Evolutionary conservation across 2,797 vertebrate genomes (phyloP).

Genomic region (Halcyon badia): DNA sequence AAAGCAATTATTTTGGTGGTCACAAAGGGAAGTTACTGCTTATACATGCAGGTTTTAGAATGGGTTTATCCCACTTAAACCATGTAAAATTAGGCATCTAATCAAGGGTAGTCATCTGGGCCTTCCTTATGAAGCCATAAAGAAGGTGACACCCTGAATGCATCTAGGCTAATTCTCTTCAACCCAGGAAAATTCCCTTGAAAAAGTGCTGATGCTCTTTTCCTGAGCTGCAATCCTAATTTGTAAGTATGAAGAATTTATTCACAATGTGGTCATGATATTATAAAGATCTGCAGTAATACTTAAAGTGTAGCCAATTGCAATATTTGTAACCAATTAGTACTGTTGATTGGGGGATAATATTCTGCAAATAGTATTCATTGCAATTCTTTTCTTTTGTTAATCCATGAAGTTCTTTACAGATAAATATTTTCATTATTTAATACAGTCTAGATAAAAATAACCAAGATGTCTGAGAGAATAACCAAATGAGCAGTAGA

Average conservation of each 20-base stretch:
- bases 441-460: neutral
- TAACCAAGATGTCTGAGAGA: neutral
- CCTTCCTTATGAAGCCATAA: neutral
- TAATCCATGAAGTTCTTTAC: neutral
- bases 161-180: neutral
- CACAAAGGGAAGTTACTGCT: neutral
- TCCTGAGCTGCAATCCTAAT: neutral
- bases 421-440: neutral
- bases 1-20: neutral
- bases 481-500: neutral
- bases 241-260: neutral
- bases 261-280: fast-evolving
- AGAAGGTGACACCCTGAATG: neutral
- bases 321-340: neutral
- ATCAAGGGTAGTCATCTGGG: neutral
- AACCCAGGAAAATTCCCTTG: neutral
- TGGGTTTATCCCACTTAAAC: neutral
- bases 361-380: neutral
- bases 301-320: neutral
- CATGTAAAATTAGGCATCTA: neutral
- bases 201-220: neutral
- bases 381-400: neutral
- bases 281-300: neutral
- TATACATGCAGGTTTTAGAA: neutral
- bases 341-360: neutral